Percentiles rank a stretch among this genome's conserved stretches.
Evolutionary conservation across 2,113 vertebrate species (phyloP).

Genomic region (Nematolebias whitei): DNA sequence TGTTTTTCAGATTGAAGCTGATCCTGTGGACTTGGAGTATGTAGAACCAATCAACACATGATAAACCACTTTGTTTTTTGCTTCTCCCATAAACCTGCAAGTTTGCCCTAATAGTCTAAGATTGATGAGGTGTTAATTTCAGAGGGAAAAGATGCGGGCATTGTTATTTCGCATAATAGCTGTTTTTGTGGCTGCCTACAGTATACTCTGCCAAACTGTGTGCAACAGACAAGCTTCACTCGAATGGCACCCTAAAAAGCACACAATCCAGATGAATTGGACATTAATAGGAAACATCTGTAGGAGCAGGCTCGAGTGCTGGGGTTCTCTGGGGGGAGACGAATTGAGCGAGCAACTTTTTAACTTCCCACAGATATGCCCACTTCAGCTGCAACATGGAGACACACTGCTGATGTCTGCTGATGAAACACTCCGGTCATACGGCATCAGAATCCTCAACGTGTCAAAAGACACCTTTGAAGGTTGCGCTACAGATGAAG

Average conservation of each 20-base stretch:
- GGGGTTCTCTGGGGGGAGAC: constrained; percentile 47
- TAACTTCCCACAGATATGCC: constrained; percentile 82
- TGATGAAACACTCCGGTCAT: constrained; percentile 77
- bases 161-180: constrained; percentile 36
- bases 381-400: constrained; percentile 84
- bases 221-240: constrained; percentile 67
- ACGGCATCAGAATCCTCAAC: constrained; percentile 81
- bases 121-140: constrained; percentile 17
- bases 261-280: constrained; percentile 75
- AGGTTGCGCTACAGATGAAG: constrained; percentile 68
- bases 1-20: constrained; percentile 40
- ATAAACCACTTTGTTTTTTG: background rate
- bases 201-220: constrained; percentile 54
- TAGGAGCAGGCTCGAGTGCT: constrained; percentile 75
- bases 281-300: constrained; percentile 79
- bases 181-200: constrained; percentile 44
- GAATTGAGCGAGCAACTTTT: constrained; percentile 24
- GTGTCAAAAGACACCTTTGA: constrained; percentile 82
- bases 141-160: constrained; percentile 44
- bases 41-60: constrained; percentile 4
- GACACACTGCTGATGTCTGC: constrained; percentile 80
- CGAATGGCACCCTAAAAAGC: constrained; percentile 77
- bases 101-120: constrained; percentile 2
- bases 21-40: constrained; percentile 13
- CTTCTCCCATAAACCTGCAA: constrained; percentile 27